Evolutionary conservation across 1,140 invertebrate genomes (phyloP).

Genomic region (Drosophila insularis): DNA sequence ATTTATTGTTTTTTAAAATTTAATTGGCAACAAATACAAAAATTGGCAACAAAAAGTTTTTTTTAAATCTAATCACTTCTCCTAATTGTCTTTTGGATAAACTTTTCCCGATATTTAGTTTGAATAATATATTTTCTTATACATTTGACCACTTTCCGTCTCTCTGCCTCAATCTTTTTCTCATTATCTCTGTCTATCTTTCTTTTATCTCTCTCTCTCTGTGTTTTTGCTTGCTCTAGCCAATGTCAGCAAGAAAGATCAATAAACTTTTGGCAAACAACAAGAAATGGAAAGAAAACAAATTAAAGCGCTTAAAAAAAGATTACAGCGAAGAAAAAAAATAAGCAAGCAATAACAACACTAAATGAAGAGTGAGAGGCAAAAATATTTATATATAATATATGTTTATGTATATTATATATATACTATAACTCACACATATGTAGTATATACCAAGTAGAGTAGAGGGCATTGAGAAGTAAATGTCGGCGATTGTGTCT

Average conservation of each 20-base stretch:
- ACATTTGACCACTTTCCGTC: background rate
- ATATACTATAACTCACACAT: background rate
- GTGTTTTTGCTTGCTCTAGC: constrained; percentile 25
- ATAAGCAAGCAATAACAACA: constrained; percentile 37
- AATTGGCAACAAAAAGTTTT: too few relatives aligned
- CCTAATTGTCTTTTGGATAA: too few relatives aligned
- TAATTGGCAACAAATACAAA: too few relatives aligned
- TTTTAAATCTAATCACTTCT: too few relatives aligned
- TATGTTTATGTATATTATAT: constrained; percentile 1
- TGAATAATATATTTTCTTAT: too few relatives aligned
- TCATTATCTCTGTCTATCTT: constrained; percentile 9
- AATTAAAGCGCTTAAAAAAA: constrained; percentile 70
- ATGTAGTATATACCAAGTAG: background rate
- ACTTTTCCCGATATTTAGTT: too few relatives aligned
- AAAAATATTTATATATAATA: background rate
- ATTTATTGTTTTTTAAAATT: too few relatives aligned
- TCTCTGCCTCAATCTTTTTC: background rate
- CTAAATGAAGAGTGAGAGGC: constrained; percentile 23
- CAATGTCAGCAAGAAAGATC: constrained; percentile 65
- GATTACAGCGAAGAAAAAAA: constrained; percentile 66
- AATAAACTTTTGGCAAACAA: constrained; percentile 80
- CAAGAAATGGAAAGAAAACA: constrained; percentile 79
- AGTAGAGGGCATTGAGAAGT: constrained; percentile 9
- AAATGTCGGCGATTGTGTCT: constrained; percentile 41
- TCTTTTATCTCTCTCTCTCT: constrained; percentile 16